Percentiles rank a stretch among this genome's conserved stretches.
phyloP scores from a whole-genome alignment of 1,140 invertebrate species.

The Cyclina sinensis region DNA sequence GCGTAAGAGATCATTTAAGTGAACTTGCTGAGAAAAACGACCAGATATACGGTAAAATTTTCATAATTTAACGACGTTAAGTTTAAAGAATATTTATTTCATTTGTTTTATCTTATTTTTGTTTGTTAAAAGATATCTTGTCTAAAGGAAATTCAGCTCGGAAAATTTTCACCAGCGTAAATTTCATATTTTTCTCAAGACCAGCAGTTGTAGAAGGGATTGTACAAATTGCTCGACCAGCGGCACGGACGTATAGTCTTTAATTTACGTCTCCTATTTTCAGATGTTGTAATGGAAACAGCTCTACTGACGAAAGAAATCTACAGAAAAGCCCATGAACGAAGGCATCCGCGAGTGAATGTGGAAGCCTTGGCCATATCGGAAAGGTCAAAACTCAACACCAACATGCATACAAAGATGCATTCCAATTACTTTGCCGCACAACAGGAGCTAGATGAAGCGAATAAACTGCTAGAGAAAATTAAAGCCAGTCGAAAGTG shows the following conservation, averaged over 20 bases:
- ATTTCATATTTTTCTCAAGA: too few species aligned
- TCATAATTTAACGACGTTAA: too few species aligned
- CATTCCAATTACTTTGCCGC: not conserved
- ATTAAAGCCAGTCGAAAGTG: not conserved
- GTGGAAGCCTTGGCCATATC: not conserved
- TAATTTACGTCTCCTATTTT: not conserved
- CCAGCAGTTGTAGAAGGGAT: too few species aligned
- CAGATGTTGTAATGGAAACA: slow-evolving; percentile 64
- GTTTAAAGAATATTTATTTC: too few species aligned
- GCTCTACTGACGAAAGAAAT: slow-evolving; percentile 71
- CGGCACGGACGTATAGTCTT: too few species aligned
- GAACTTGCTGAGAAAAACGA: slow-evolving; percentile 66
- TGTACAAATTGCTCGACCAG: too few species aligned
- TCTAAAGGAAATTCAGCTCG: too few species aligned
- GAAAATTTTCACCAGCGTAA: too few species aligned
- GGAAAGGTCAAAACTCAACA: not conserved
- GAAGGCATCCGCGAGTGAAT: not conserved
- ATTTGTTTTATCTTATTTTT: too few species aligned
- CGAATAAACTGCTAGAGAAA: not conserved
- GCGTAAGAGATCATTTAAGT: slow-evolving; percentile 57
- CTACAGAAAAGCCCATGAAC: slow-evolving; percentile 66
- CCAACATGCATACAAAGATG: not conserved
- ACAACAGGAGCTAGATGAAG: not conserved
- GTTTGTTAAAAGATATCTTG: too few species aligned
- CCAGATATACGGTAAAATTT: slow-evolving; percentile 65